These are phyloP conservation scores for Tiliacea citrago DNA, from an alignment of 2,888 invertebrate species.

Conservation along the genomic window DNA sequence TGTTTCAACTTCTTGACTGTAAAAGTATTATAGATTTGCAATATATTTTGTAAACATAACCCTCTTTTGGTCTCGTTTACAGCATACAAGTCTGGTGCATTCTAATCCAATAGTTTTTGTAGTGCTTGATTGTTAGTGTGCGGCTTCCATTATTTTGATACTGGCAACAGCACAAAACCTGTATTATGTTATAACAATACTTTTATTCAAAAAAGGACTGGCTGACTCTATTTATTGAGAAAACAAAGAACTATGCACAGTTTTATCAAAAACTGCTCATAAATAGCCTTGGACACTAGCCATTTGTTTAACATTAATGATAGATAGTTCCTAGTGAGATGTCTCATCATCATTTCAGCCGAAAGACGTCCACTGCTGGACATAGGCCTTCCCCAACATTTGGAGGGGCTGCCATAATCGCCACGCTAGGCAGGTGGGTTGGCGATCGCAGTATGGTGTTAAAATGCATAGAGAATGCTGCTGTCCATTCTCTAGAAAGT, in stretches of 20 bases:
- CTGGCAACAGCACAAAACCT: neutral
- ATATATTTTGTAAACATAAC: conserved; percentile 52
- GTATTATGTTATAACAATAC: neutral
- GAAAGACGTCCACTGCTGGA: too few relatives aligned
- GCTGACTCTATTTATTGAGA: neutral
- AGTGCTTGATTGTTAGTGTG: neutral
- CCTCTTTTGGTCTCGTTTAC: neutral
- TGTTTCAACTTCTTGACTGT: neutral
- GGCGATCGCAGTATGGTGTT: too few relatives aligned
- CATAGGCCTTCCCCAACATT: too few relatives aligned
- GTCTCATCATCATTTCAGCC: too few relatives aligned
- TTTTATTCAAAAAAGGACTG: neutral
- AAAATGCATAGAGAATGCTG: too few relatives aligned
- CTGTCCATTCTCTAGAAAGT: too few relatives aligned
- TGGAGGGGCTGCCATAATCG: too few relatives aligned
- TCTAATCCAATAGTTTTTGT: neutral
- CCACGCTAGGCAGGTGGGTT: too few relatives aligned
- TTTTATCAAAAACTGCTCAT: neutral
- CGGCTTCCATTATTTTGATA: neutral
- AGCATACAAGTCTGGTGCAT: neutral
- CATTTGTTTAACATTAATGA: neutral
- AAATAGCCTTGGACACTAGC: neutral
- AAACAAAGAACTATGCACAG: neutral
- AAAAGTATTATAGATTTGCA: neutral
- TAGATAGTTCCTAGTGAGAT: neutral